Percentiles rank a stretch among this genome's conserved stretches.
Conservation (phyloP, 2,888 invertebrate species). For the Phyto melanocephala region DNA sequence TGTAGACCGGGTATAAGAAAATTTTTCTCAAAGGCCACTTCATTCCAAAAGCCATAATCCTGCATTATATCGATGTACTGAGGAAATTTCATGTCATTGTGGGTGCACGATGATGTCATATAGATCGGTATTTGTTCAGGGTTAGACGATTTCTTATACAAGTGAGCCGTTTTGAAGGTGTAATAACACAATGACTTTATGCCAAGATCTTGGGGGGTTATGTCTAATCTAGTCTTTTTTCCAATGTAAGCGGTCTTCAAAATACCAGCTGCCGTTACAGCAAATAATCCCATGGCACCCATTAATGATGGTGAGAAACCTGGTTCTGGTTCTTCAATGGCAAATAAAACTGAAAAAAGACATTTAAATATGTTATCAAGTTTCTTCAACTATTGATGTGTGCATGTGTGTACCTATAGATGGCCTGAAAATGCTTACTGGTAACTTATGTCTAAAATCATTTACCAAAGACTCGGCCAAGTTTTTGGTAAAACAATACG, state of each 20-base stretch:
- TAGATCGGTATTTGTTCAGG: slow-evolving; percentile 64
- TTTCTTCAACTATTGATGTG: too few species aligned
- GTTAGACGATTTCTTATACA: slow-evolving; percentile 12
- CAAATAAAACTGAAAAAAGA: slow-evolving; percentile 67
- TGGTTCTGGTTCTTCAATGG: slow-evolving; percentile 70
- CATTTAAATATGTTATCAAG: too few species aligned
- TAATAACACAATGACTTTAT: slow-evolving; percentile 62
- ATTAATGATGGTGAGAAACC: slow-evolving; percentile 71
- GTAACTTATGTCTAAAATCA: slow-evolving; percentile 84
- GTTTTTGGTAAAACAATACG: slow-evolving; percentile 94
- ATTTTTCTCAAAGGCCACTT: slow-evolving; percentile 66
- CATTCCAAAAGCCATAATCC: slow-evolving; percentile 62
- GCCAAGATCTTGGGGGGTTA: slow-evolving; percentile 71
- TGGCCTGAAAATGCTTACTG: slow-evolving; percentile 89
- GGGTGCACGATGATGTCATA: slow-evolving; percentile 67
- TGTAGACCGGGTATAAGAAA: slow-evolving; percentile 67
- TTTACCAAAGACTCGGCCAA: slow-evolving; percentile 89
- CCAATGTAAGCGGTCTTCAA: slow-evolving; percentile 68
- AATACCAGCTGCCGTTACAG: slow-evolving; percentile 70
- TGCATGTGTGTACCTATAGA: slow-evolving; percentile 84
- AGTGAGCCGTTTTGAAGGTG: not conserved
- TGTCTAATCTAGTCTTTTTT: slow-evolving; percentile 65
- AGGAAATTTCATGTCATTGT: slow-evolving; percentile 65
- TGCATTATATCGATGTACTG: slow-evolving; percentile 67
- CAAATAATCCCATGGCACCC: slow-evolving; percentile 73